Percentiles rank a stretch among this genome's conserved stretches.
phyloP scores from a whole-genome alignment of 1,140 invertebrate genomes.

The Sycophila sp. region DNA sequence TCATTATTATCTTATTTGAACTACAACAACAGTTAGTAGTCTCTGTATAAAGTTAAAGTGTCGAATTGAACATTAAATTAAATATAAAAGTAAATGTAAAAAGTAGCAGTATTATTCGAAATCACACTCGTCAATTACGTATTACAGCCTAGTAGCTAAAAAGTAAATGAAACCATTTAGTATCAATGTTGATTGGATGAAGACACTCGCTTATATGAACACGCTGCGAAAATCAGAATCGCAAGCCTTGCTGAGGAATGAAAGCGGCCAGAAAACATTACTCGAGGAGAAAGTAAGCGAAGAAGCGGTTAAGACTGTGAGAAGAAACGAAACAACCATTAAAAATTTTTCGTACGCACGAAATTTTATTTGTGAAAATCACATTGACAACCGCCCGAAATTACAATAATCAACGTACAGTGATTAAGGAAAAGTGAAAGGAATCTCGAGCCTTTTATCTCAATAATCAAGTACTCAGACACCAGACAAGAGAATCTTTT shows the following conservation, averaged over 20 bases:
- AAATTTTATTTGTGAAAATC: slow-evolving; percentile 29
- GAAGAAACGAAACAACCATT: slow-evolving; percentile 13
- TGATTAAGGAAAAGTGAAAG: too few species aligned
- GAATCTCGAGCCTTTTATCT: too few species aligned
- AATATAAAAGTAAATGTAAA: background rate
- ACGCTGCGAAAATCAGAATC: slow-evolving; percentile 12
- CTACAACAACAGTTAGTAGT: too few species aligned
- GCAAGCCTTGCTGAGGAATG: slow-evolving; percentile 1
- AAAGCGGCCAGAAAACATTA: slow-evolving; percentile 25
- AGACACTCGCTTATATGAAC: slow-evolving; percentile 5
- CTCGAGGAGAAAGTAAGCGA: slow-evolving; percentile 23
- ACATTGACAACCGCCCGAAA: slow-evolving; percentile 15
- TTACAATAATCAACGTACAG: slow-evolving; percentile 9
- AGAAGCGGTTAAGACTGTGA: slow-evolving; percentile 8
- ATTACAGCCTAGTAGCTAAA: background rate
- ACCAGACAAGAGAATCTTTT: too few species aligned
- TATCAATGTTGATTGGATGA: background rate
- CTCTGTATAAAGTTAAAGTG: too few species aligned
- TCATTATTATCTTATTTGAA: background rate
- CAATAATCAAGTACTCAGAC: too few species aligned
- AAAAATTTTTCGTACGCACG: background rate
- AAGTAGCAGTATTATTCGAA: slow-evolving; percentile 11
- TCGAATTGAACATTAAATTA: background rate
- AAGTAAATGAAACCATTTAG: slow-evolving; percentile 7
- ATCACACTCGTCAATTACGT: slow-evolving; percentile 2